Evolutionary conservation across 2,113 vertebrate species (phyloP).

Genomic region (Oryzias javanicus): DNA sequence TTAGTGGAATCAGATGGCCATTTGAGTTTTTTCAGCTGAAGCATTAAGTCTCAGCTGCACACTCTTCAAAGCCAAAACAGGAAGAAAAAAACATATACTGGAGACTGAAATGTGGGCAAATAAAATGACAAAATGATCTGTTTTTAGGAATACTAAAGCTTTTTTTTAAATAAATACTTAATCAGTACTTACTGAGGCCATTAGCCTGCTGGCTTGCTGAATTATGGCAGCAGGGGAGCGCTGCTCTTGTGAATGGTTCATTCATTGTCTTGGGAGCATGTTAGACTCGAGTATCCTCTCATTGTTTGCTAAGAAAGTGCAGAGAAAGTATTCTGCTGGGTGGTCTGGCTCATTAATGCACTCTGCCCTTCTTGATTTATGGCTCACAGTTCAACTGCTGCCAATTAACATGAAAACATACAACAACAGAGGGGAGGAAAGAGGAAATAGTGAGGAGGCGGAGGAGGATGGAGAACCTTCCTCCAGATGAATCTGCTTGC

Average conservation of each 20-base stretch:
- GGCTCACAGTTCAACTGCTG: conserved; percentile 80
- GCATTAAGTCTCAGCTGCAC: background rate
- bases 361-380: conserved; percentile 80
- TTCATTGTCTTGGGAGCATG: conserved; percentile 70
- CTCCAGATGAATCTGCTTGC: conserved; percentile 40
- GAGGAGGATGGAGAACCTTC: conserved; percentile 39
- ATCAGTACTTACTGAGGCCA: conserved; percentile 41
- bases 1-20: background rate
- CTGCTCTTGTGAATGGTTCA: conserved; percentile 71
- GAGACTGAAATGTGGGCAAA: background rate
- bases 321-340: conserved; percentile 73
- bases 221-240: conserved; percentile 56
- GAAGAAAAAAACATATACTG: background rate
- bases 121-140: conserved; percentile 26
- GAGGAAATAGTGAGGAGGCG: conserved; percentile 17
- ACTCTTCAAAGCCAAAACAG: background rate
- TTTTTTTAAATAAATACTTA: conserved; percentile 31
- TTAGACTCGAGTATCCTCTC: conserved; percentile 69
- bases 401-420: conserved; percentile 75
- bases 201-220: conserved; percentile 42
- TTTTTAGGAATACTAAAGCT: conserved; percentile 45
- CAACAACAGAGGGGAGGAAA: conserved; percentile 11
- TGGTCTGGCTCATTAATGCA: conserved; percentile 79
- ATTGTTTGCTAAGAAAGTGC: conserved; percentile 67
- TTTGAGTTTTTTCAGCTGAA: background rate